phyloP scores from a whole-genome alignment of 2,888 invertebrate genomes.

The Drosophila phalerata region DNA sequence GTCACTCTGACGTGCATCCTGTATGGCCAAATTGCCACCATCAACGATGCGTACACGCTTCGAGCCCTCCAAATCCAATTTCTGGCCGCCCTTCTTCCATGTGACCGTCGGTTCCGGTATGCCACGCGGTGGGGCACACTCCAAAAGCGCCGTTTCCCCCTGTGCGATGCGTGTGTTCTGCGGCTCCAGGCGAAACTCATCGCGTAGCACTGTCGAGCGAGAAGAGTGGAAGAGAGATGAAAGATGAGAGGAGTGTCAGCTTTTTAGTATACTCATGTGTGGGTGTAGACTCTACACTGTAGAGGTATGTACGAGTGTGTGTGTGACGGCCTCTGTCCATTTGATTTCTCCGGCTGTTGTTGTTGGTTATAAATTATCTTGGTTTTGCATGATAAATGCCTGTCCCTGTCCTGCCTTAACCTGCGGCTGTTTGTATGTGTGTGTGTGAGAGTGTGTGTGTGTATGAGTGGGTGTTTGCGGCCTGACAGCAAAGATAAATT shows the following conservation, averaged over 20 bases:
- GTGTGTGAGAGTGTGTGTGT: constrained; percentile 13
- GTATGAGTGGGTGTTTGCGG: constrained; percentile 62
- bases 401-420: constrained; percentile 66
- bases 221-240: constrained; percentile 36
- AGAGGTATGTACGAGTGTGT: constrained; percentile 6
- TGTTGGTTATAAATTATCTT: constrained; percentile 81
- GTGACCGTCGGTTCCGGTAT: constrained; percentile 94
- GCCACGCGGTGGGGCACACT: constrained; percentile 95
- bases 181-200: constrained; percentile 95
- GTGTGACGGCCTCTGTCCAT: constrained; percentile 69
- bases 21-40: constrained; percentile 92
- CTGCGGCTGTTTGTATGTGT: constrained; percentile 34
- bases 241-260: constrained; percentile 26
- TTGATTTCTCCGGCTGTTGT: constrained; percentile 41
- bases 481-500: constrained; percentile 79
- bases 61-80: constrained; percentile 89
- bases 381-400: constrained; percentile 76
- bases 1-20: constrained; percentile 91
- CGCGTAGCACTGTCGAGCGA: constrained; percentile 90
- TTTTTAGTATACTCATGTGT: background rate
- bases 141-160: constrained; percentile 93
- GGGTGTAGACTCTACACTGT: too few species aligned
- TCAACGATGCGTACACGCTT: constrained; percentile 91
- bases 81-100: constrained; percentile 95
- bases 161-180: constrained; percentile 93